Base-by-base conservation (phyloP, 2,797 vertebrate genomes). In the Gallinago solitaria region DNA sequence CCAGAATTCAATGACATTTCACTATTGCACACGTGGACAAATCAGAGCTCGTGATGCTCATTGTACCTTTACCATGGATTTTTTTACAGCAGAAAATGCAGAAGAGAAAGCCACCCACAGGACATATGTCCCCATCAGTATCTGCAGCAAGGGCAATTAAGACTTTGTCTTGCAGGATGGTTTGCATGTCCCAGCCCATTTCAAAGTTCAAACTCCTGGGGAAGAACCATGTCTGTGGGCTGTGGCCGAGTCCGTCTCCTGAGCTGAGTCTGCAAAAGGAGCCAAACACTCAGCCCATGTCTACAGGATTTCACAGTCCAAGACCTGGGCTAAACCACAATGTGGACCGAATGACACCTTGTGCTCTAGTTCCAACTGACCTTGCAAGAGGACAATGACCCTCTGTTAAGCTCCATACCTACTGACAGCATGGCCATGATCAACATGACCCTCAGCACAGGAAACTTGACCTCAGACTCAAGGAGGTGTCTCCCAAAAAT, bases 321-420 rank as follows among this genome's bases (percentile, higher is more conserved):
- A 43, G 37, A 27, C 2, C 41, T 27, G 37, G 30, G 30, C 57
- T 84, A 45, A 48, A 20, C 10, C 14, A 48, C 9, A 14, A 12
- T 2, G 8, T 11, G 24, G 20, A 25, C 61, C 19, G 8, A 59
- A 28, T 47, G 28, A 32, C 3, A 1, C 4, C 47, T n/a, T 1
- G 0, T 50, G 75, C 30, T 54, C 61, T 71, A 53, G 16, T 51
- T 35, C 24, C 45, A 51, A 23, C 9, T 67, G 75, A 70, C 48
- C 32, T 18, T 63, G 51, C 18, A 43, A 60, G 25, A 41, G 30
- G 45, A 59, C 28, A 51, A 35, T 16, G 12, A 48, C 20, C 6
- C 25, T 73, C 12, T 1, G 0, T 69, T 25, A 27, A 24, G 9
- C n/a, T 82, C 57, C 39, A 43, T 21, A 37, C 41, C 47, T 15